A percentile compares a stretch with the other conserved stretches of the same genome.
Conservation (phyloP, 92 coral and sea anemone genomes). For the Porites evermanni region DNA sequence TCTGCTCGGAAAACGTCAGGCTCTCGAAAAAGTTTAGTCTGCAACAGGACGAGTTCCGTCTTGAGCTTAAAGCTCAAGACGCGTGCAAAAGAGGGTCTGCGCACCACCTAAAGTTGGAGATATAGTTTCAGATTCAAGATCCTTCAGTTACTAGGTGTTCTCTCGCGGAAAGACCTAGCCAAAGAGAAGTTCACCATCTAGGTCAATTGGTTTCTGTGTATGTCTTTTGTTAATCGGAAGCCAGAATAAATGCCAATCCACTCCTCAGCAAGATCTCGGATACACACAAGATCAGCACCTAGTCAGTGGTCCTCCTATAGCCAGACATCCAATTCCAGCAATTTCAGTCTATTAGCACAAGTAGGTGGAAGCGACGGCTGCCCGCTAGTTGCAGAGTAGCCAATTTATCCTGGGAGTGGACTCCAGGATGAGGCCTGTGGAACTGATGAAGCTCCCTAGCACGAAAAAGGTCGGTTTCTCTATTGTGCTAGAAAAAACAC, state of each 20-base stretch:
- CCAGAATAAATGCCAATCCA: slow-evolving; percentile 52
- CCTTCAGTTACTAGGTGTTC: background rate
- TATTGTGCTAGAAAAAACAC: slow-evolving; percentile 36
- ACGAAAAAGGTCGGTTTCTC: background rate
- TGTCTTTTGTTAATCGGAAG: slow-evolving; percentile 45
- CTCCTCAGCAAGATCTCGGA: slow-evolving; percentile 45
- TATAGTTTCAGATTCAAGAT: background rate
- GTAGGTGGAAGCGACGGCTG: too few relatives aligned
- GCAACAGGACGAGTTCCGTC: too few relatives aligned
- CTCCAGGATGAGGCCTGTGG: background rate
- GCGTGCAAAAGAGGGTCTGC: slow-evolving; percentile 16
- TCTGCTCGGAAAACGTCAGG: too few relatives aligned
- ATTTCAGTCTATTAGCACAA: slow-evolving; percentile 1
- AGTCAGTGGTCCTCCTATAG: background rate
- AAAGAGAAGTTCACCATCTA: too few relatives aligned
- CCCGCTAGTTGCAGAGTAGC: too few relatives aligned
- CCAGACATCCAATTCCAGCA: background rate
- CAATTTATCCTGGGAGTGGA: too few relatives aligned
- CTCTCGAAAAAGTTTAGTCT: too few relatives aligned
- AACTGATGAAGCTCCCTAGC: background rate
- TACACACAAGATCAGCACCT: background rate
- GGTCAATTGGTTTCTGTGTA: too few relatives aligned
- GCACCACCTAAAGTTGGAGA: slow-evolving; percentile 1
- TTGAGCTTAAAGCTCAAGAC: slow-evolving; percentile 15
- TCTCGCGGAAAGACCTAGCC: background rate